Conservation (phyloP, 2,113 vertebrate species). For the Lamprotornis superbus region DNA sequence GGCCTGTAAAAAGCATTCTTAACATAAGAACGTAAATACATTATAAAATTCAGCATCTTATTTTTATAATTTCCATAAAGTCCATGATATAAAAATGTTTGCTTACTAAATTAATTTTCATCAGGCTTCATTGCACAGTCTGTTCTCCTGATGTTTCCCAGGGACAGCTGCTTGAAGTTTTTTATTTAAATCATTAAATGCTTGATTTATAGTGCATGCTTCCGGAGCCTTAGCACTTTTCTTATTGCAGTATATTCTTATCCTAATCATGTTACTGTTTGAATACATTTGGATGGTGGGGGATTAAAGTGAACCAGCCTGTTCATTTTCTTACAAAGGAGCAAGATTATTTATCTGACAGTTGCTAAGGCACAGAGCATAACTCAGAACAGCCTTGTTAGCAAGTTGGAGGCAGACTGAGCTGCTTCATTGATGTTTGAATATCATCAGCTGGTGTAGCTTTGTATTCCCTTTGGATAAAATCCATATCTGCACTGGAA, state of each 20-base stretch:
- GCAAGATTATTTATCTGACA: background rate
- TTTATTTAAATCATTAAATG: slow-evolving; percentile 51
- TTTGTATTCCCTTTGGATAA: background rate
- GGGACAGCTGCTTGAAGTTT: slow-evolving; percentile 24
- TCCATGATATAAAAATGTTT: background rate
- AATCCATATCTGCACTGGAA: background rate
- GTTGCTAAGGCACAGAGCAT: background rate
- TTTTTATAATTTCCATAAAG: slow-evolving; percentile 26
- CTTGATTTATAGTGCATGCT: slow-evolving; percentile 45
- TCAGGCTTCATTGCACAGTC: slow-evolving; percentile 10
- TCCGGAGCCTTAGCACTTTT: slow-evolving; percentile 10
- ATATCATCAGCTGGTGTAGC: background rate
- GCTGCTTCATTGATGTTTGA: background rate
- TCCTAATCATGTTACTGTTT: slow-evolving; percentile 30
- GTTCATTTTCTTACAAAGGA: slow-evolving; percentile 17
- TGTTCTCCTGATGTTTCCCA: background rate
- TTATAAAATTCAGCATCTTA: background rate
- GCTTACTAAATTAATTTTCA: slow-evolving; percentile 40
- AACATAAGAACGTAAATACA: background rate
- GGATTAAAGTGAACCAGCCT: slow-evolving; percentile 3
- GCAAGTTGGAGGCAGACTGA: slow-evolving; percentile 1
- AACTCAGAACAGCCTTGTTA: slow-evolving; percentile 17
- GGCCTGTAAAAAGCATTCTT: background rate
- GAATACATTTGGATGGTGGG: background rate
- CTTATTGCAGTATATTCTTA: background rate